phyloP scores from a whole-genome alignment of 2,888 invertebrate genomes.

The Lamellibrachia satsuma region DNA sequence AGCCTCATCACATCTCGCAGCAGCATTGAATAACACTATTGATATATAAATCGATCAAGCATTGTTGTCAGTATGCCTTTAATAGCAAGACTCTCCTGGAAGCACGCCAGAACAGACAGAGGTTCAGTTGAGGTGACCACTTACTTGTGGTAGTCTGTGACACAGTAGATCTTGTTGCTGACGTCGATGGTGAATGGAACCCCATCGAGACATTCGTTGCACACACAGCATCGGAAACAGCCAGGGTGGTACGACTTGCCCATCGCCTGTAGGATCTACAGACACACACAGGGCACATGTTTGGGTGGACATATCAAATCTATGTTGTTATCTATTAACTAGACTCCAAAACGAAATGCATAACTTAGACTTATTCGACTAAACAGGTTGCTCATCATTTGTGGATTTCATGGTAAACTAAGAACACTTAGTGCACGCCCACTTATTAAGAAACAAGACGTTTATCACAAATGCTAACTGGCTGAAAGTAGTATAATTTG shows the following conservation, averaged over 20 bases:
- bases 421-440: too few relatives aligned
- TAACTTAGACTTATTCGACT: too few relatives aligned
- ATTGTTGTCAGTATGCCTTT: not conserved
- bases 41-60: not conserved
- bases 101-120: too few relatives aligned
- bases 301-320: not conserved
- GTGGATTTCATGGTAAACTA: too few relatives aligned
- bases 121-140: conserved; percentile 14
- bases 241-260: conserved; percentile 99
- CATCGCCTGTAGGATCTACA: conserved; percentile 75
- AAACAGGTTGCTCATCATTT: too few relatives aligned
- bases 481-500: too few relatives aligned
- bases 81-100: not conserved
- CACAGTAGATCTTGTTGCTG: conserved; percentile 97
- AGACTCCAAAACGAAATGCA: too few relatives aligned
- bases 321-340: too few relatives aligned
- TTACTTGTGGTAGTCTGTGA: conserved; percentile 89
- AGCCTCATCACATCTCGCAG: not conserved
- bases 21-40: not conserved
- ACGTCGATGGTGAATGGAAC: conserved; percentile 98
- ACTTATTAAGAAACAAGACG: too few relatives aligned
- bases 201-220: conserved; percentile 96
- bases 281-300: too few relatives aligned
- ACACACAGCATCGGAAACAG: conserved; percentile 97
- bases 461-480: too few relatives aligned